Evolutionary conservation across 2,797 vertebrate genomes (phyloP).

Genomic region (Sebastes ruberrimus): DNA sequence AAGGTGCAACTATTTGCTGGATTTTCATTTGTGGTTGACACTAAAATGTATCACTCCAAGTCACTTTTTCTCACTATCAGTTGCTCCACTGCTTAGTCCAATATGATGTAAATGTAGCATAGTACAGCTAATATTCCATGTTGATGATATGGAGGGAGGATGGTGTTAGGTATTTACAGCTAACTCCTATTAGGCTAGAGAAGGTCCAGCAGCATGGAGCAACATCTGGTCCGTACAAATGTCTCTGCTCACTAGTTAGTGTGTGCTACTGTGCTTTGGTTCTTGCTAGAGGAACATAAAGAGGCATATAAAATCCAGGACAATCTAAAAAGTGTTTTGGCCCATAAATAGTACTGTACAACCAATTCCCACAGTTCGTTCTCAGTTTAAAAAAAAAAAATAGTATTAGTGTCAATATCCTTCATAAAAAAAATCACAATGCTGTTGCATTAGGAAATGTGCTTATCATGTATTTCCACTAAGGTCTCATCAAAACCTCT

Average conservation of each 20-base stretch:
- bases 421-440: not conserved
- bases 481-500: not conserved
- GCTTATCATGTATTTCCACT: not conserved
- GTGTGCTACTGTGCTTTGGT: conserved; percentile 29
- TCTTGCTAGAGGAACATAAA: not conserved
- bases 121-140: not conserved
- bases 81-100: not conserved
- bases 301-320: not conserved
- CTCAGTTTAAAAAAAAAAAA: not conserved
- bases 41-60: not conserved
- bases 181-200: not conserved
- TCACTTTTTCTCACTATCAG: not conserved
- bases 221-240: conserved; percentile 2
- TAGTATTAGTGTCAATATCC: not conserved
- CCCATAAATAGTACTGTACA: not conserved
- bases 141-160: not conserved
- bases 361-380: not conserved
- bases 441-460: conserved; percentile 2
- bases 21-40: not conserved
- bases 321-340: not conserved
- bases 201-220: not conserved
- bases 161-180: not conserved
- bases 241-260: not conserved
- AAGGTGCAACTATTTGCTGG: not conserved
- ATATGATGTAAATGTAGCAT: not conserved